A percentile compares a stretch with the other conserved stretches of the same genome.
Evolutionary conservation across 2,797 vertebrate genomes (phyloP).

Genomic region (Pangasius krempfi): DNA sequence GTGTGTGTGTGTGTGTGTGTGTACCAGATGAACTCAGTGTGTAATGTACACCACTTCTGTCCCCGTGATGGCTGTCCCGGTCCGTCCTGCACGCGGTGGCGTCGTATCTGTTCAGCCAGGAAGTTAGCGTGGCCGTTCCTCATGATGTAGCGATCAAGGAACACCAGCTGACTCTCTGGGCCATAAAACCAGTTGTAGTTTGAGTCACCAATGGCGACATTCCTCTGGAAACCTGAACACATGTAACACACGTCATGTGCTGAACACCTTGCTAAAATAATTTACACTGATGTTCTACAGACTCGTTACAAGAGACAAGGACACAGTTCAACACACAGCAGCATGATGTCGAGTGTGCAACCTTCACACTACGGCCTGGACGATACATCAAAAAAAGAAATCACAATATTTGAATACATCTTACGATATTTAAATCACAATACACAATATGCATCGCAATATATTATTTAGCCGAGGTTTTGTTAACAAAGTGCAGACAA

Average conservation of each 20-base stretch:
- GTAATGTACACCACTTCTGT: conserved; percentile 96
- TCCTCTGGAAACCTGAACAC: conserved; percentile 89
- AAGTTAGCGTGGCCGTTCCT: conserved; percentile 98
- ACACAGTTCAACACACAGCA: background rate
- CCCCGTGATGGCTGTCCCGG: conserved; percentile 91
- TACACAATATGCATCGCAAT: too few relatives aligned
- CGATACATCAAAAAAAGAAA: background rate
- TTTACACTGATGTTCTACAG: background rate
- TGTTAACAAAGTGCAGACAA: background rate
- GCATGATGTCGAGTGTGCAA: background rate
- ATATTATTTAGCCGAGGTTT: background rate
- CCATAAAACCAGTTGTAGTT: conserved; percentile 99
- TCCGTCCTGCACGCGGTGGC: conserved; percentile 87
- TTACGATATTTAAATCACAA: too few relatives aligned
- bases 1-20: background rate
- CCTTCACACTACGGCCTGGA: background rate
- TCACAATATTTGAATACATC: background rate
- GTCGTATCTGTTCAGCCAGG: conserved; percentile 90
- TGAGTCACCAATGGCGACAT: conserved; percentile 94
- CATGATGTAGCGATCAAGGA: conserved; percentile 94
- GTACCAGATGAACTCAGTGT: conserved; percentile 98
- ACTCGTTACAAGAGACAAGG: background rate
- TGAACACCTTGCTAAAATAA: background rate
- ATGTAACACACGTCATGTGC: background rate
- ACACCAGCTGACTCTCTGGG: conserved; percentile 96